Conservation (phyloP, 2,888 invertebrate species). For the Hybos culiciformis region DNA sequence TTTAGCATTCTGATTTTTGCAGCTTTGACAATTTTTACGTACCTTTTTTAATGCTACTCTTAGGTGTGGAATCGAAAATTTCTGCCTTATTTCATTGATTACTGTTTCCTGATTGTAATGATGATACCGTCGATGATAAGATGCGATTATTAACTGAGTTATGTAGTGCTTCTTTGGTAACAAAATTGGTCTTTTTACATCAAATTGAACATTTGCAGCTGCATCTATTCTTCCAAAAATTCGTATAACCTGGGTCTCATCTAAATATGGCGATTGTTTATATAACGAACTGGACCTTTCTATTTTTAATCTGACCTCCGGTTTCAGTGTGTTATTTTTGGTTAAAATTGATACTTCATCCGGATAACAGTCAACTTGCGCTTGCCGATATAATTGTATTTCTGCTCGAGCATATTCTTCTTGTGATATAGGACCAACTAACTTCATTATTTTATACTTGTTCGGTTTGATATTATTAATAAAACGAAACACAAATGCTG, state of each 20-base stretch:
- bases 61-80: constrained; percentile 1
- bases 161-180: constrained; percentile 4
- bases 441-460: background rate
- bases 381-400: background rate
- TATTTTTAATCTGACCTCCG: too few relatives aligned
- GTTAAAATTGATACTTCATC: background rate
- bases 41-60: constrained; percentile 7
- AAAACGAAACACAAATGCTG: background rate
- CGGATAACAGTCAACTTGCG: background rate
- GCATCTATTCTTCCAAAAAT: constrained; percentile 7
- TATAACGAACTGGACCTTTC: too few relatives aligned
- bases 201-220: constrained; percentile 2
- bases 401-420: background rate
- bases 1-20: constrained; percentile 11
- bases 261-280: constrained; percentile 7
- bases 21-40: constrained; percentile 8
- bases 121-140: constrained; percentile 6
- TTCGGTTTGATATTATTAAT: background rate
- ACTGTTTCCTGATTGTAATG: constrained; percentile 6
- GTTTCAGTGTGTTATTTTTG: too few relatives aligned
- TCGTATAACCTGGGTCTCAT: constrained; percentile 5
- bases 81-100: constrained; percentile 11
- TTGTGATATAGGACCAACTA: background rate
- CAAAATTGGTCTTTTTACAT: constrained; percentile 5
- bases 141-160: constrained; percentile 3